phyloP scores from a whole-genome alignment of 2,113 vertebrate species.

The Sarotherodon lohbergeri region DNA sequence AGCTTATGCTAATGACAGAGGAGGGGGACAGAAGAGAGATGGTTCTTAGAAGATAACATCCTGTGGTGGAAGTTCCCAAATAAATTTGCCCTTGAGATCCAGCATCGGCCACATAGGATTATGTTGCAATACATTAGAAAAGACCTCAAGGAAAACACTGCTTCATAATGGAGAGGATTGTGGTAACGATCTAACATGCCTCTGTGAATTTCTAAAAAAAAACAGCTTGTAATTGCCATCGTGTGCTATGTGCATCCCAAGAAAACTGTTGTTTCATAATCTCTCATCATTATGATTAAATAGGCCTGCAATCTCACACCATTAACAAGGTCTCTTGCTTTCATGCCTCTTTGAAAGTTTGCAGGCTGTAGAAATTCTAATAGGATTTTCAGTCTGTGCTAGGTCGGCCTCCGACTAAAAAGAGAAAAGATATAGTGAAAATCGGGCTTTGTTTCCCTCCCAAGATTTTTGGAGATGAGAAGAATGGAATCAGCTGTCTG shows the following conservation, averaged over 20 bases:
- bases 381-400: conserved; percentile 6
- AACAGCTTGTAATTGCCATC: neutral
- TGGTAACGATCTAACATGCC: neutral
- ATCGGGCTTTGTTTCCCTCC: neutral
- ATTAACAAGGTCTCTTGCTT: conserved; percentile 14
- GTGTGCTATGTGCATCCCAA: neutral
- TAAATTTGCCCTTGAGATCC: conserved; percentile 29
- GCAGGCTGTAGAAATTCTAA: conserved; percentile 1
- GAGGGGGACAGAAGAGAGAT: conserved; percentile 10
- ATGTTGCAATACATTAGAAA: neutral
- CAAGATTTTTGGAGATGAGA: neutral
- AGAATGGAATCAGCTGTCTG: conserved; percentile 8
- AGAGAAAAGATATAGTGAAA: neutral
- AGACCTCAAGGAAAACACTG: neutral
- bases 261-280: neutral
- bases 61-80: conserved; percentile 6
- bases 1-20: conserved; percentile 43
- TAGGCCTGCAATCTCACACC: conserved; percentile 1
- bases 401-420: neutral
- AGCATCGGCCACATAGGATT: neutral
- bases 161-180: neutral
- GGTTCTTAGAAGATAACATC: conserved; percentile 43
- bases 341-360: conserved; percentile 17
- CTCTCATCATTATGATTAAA: conserved; percentile 37
- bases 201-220: conserved; percentile 9